These are phyloP conservation scores for Caenorhabditis remanei DNA, from an alignment of 1,140 invertebrate genomes.

Conservation along the genomic window DNA sequence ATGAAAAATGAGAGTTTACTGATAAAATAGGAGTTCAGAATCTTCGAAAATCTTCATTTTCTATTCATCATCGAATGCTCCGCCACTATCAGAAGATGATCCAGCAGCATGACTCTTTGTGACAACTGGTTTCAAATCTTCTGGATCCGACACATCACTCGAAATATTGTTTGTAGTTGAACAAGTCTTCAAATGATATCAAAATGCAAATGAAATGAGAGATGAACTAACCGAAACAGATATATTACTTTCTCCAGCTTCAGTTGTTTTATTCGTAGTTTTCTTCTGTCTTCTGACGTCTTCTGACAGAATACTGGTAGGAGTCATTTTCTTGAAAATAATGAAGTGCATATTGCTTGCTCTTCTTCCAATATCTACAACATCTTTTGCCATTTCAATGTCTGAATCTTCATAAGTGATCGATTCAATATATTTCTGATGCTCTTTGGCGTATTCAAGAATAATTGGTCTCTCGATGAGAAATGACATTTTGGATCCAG, in stretches of 20 bases:
- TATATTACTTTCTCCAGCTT: not conserved
- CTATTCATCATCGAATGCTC: constrained; percentile 6
- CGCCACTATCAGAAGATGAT: not conserved
- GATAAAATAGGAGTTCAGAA: too few relatives aligned
- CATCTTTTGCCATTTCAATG: constrained; percentile 1
- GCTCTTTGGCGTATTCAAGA: not conserved
- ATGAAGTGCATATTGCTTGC: constrained; percentile 45
- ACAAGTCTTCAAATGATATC: not conserved
- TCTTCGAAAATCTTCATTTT: not conserved
- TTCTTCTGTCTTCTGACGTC: not conserved
- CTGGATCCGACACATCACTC: not conserved
- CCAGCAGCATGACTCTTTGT: constrained; percentile 17
- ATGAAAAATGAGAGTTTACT: too few relatives aligned
- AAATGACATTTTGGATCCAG: not conserved
- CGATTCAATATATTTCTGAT: not conserved
- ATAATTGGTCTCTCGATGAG: not conserved
- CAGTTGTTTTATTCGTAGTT: not conserved
- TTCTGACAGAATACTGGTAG: not conserved
- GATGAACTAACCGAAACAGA: not conserved
- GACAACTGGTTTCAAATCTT: constrained; percentile 24
- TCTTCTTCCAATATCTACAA: not conserved
- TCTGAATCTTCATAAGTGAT: not conserved
- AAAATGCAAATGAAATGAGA: not conserved
- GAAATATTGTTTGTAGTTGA: constrained; percentile 3
- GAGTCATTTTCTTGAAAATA: not conserved